Evolutionary conservation across 2,888 invertebrate genomes (phyloP), one percentile per base, ranked within the genome.

Genomic region (Brachyopa scutellaris): DNA sequence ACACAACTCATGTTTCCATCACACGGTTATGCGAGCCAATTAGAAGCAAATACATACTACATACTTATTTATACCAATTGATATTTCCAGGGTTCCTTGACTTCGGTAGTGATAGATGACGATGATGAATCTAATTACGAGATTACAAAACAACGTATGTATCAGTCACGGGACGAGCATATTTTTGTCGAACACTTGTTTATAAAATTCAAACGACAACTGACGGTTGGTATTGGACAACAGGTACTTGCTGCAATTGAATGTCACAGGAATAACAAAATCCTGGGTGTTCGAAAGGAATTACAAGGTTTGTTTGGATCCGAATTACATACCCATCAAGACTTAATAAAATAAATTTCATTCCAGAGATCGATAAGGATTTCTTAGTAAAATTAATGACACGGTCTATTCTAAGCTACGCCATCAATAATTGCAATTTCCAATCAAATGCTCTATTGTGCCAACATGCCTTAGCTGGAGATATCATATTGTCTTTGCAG

Each of bases 111-210:
- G 6, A 38, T 69, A 1, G 40, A 57, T 1, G 57, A 57, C 0
- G 7, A 45, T 21, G 21, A 23, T 3, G n/a, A n/a, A n/a, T n/a
- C n/a, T n/a, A n/a, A n/a, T n/a, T n/a, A n/a, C n/a, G n/a, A n/a
- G n/a, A n/a, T n/a, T n/a, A n/a, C n/a, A n/a, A n/a, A n/a, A n/a
- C n/a, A n/a, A n/a, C n/a, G n/a, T n/a, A n/a, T n/a, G n/a, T n/a
- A n/a, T n/a, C n/a, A n/a, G n/a, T n/a, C 80, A 3, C 87, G 87
- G 26, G 86, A 86, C 13, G 87, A 87, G 55, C 84, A 87, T n/a
- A 87, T 90, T 2, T 90, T 88, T 29, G 87, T 90, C 2, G 90
- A 90, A 36, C 89, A 90, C 66, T 86, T 87, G 42, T 84, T 89
- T 49, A 87, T 88, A 4, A 89, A 88, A 84, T 90, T 90, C 31